Conservation (phyloP, 1,140 invertebrate genomes). For the Apocrypta bakeri region DNA sequence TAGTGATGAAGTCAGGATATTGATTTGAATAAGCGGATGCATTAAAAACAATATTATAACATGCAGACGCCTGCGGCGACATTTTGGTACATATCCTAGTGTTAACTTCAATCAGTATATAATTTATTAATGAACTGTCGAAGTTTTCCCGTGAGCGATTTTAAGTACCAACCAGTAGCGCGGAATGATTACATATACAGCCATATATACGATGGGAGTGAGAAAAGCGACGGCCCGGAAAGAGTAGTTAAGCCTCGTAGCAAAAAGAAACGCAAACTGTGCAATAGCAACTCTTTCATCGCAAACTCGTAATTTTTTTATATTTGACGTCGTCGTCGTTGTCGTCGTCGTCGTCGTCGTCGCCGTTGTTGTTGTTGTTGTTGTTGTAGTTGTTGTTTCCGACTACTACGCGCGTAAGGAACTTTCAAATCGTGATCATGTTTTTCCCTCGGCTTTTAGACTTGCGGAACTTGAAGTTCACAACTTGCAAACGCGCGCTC, state of each 20-base stretch:
- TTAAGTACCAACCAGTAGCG: not conserved
- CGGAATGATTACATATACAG: conserved; percentile 31
- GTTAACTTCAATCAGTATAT: not conserved
- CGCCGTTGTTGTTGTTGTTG: not conserved
- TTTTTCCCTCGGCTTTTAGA: not conserved
- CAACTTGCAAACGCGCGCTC: not conserved
- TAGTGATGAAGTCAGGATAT: not conserved
- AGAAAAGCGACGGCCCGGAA: conserved; percentile 17
- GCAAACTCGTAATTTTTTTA: not conserved
- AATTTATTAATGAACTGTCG: conserved; percentile 12
- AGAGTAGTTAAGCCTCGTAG: conserved; percentile 11
- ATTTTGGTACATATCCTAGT: too few species aligned
- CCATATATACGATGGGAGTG: too few species aligned
- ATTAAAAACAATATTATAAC: conserved; percentile 22
- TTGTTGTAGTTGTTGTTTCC: not conserved
- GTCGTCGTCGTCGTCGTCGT: too few species aligned
- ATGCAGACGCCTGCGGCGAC: not conserved
- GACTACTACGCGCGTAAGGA: not conserved
- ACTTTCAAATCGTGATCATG: not conserved
- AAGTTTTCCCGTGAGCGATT: not conserved
- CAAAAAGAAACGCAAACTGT: conserved; percentile 18
- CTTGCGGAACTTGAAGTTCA: not conserved
- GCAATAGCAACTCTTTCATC: not conserved
- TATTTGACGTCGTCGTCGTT: too few species aligned
- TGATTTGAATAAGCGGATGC: not conserved